phyloP scores from a whole-genome alignment of 2,888 invertebrate genomes.

The Athalia circularis region DNA sequence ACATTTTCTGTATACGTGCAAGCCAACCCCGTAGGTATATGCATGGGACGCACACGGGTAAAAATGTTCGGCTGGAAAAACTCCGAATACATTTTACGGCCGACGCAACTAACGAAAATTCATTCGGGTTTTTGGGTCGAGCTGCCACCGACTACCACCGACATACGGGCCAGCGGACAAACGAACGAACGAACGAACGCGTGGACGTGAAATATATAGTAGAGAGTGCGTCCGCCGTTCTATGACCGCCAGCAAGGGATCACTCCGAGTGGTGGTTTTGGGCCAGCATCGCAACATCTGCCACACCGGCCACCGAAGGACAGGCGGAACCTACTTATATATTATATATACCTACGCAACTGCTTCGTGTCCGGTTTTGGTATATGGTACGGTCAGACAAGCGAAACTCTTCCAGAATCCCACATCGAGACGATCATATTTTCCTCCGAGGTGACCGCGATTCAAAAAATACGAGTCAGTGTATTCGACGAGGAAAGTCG shows the following conservation, averaged over 20 bases:
- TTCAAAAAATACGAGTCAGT: neutral
- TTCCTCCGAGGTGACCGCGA: neutral
- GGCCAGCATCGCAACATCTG: conserved; percentile 67
- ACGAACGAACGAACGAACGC: conserved; percentile 50
- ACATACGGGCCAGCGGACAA: conserved; percentile 20
- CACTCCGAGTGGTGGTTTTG: conserved; percentile 47
- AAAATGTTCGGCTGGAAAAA: conserved; percentile 11
- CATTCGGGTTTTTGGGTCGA: conserved; percentile 26
- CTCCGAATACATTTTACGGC: conserved; percentile 36
- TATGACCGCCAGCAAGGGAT: conserved; percentile 41
- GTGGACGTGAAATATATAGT: conserved; percentile 57
- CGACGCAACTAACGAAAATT: conserved; percentile 31
- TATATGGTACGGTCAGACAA: conserved; percentile 8
- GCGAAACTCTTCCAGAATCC: neutral
- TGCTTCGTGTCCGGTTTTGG: conserved; percentile 56
- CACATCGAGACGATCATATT: conserved; percentile 14
- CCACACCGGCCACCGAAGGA: conserved; percentile 61
- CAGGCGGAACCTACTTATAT: conserved; percentile 51
- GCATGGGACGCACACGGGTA: neutral
- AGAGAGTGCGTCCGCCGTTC: conserved; percentile 47
- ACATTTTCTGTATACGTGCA: conserved; percentile 19
- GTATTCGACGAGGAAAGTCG: too few species aligned
- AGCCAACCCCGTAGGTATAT: conserved; percentile 9
- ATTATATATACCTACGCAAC: conserved; percentile 65
- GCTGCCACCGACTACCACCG: conserved; percentile 41